Conservation (phyloP, 2,888 invertebrate genomes). For the Drosophila conformis region DNA sequence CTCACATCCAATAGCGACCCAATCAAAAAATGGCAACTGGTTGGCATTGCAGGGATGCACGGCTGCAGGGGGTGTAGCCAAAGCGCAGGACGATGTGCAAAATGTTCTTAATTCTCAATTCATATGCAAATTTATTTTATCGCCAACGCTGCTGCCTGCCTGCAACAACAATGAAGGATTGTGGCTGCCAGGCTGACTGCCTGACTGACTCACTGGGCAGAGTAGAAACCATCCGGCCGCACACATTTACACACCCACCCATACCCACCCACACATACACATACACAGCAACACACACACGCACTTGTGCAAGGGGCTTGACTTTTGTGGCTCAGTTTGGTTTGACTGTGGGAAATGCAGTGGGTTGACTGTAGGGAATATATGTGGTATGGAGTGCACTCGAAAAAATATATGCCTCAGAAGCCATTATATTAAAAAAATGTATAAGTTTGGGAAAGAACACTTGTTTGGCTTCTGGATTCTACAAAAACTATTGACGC, state of each 20-base stretch:
- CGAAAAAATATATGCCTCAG: background rate
- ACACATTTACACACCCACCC: conserved; percentile 25
- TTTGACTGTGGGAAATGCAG: conserved; percentile 30
- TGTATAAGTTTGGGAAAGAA: background rate
- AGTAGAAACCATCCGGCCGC: conserved; percentile 40
- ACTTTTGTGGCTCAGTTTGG: conserved; percentile 61
- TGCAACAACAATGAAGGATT: conserved; percentile 73
- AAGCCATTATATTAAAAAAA: background rate
- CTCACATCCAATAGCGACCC: conserved; percentile 50
- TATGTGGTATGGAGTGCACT: conserved; percentile 6
- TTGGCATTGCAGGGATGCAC: conserved; percentile 40
- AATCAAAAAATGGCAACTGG: conserved; percentile 69
- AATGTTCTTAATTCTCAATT: conserved; percentile 85
- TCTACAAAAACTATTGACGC: background rate
- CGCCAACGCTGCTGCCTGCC: conserved; percentile 75
- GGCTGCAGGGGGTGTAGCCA: conserved; percentile 7
- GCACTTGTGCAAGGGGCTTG: conserved; percentile 48
- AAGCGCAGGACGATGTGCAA: conserved; percentile 79
- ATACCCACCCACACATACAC: conserved; percentile 2
- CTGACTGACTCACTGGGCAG: conserved; percentile 54
- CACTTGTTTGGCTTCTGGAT: background rate
- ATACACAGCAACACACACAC: conserved; percentile 21
- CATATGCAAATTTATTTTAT: conserved; percentile 85
- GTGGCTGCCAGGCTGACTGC: conserved; percentile 65
- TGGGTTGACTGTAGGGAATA: conserved; percentile 13